Evolutionary conservation across 1,140 invertebrate species (phyloP), one percentile per base, ranked within the genome.

Genomic region (Pseudomyrmex cubaensis): DNA sequence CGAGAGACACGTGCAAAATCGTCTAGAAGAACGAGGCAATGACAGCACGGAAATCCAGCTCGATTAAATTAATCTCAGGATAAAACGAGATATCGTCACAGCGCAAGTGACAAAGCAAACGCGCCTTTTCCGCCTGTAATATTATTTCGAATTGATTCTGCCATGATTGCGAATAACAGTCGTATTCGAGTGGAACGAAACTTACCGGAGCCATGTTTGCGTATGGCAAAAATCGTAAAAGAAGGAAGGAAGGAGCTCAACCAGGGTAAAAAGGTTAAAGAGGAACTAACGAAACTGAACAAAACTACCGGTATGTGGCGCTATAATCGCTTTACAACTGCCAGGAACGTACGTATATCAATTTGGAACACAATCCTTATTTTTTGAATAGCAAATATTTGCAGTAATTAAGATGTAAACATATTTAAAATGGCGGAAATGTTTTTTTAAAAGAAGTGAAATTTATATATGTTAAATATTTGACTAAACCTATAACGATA

Each of bases 181-280:
- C 10, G 61, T 75, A 76, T 85, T 84, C 85, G 8, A 0, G 7
- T 0, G 57, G 59, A 70, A 20, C 46, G 9, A 48, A 76, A 90
- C 92, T 93, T 90, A 94, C 93, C 89, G 83, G 89, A 87, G 87
- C 90, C 93, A 93, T 93, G 25, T 90, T 92, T 87, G 84, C 77
- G 70, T 69, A 46, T 82, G 48, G 52, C 74, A 63, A 35, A 64
- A 76, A 61, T 82, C 48, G 52, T 75, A 63, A 35, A 64, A 76
- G 61, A 87, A 86, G 67, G 84, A 87, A 86, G 67, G 84, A 88
- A 90, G 92, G 90, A 92, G 76, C 0, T 10, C 35, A 35, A 35
- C 35, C 4, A 35, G 35, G 35, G 0, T 0, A 35, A 7, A 22
- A 12, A 56, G 13, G 62, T 10, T 35, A 35, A 7, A 7, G 54